Evolutionary conservation across 1,140 invertebrate species (phyloP), one percentile per base, ranked within the genome.

Genomic region (Drosophila punjabiensis): DNA sequence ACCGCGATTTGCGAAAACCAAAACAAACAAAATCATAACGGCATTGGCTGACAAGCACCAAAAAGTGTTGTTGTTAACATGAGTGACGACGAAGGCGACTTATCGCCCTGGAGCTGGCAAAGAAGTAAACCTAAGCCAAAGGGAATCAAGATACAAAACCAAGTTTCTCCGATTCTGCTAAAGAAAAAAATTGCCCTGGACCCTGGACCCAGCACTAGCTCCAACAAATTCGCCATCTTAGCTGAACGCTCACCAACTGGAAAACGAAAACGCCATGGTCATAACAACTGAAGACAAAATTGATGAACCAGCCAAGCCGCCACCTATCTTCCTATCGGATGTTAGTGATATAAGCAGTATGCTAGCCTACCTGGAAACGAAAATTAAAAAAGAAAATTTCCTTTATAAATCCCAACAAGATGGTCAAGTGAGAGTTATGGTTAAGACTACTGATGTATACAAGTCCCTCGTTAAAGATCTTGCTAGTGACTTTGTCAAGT

Each of bases 391-490:
- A 39, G 3, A 45, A 32, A 52, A 52, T 28, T 32, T 32, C n/a
- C n/a, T n/a, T n/a, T n/a, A n/a, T n/a, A n/a, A n/a, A 43, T 11
- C 43, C 20, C 9, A 45, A 45, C 9, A n/a, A 18, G 41, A 45
- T 45, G 41, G n/a, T 18, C 9, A 45, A 45, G n/a, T 45, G 9
- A 18, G 41, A 5, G n/a, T 11, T 45, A 45, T 45, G 43, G 43
- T 45, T 45, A 45, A 45, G 18, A 7, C 39, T 16, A 41, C n/a
- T 41, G 39, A 41, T 16, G 41, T 39, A 45, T 79, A 79, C 30
- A 39, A 56, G 55, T 59, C 18, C 32, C 28, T 80, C n/a, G 59
- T 70, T 45, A 66, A 65, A 59, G 33, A 13, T 35, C 35, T 76
- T 52, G 41, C 18, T 33, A n/a, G 1, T 4, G 59, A 64, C 68